Percentiles rank a stretch among this genome's conserved stretches.
These are phyloP conservation scores for Bos javanicus DNA, from an alignment of 2,113 vertebrate species.

Conservation along the genomic window DNA sequence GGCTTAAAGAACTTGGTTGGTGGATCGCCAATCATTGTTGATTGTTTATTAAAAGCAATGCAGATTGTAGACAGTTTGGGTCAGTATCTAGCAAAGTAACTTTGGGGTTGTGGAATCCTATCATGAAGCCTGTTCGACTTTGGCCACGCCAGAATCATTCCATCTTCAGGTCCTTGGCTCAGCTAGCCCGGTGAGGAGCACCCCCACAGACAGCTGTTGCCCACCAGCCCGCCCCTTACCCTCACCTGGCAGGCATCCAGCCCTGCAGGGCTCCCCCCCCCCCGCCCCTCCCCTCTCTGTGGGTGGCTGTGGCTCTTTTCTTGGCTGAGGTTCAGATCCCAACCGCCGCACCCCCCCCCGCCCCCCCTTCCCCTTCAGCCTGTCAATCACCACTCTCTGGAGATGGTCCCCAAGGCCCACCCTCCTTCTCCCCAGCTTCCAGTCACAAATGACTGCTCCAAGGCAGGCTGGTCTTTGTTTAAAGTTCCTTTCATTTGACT, in stretches of 20 bases:
- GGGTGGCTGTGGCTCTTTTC: constrained; percentile 38
- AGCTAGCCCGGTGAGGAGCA: not conserved
- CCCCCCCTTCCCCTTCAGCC: constrained; percentile 40
- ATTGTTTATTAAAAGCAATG: not conserved
- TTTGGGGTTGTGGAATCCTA: not conserved
- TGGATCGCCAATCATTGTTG: not conserved
- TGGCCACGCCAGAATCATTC: not conserved
- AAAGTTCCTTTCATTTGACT: constrained; percentile 63
- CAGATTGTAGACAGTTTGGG: not conserved
- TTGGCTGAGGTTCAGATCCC: constrained; percentile 70
- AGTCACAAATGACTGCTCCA: constrained; percentile 77
- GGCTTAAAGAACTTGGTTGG: not conserved
- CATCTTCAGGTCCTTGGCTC: not conserved
- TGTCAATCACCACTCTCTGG: constrained; percentile 77
- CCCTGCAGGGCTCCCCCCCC: not conserved
- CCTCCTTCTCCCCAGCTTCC: constrained; percentile 31
- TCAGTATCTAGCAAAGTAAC: not conserved
- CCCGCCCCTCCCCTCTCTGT: not conserved
- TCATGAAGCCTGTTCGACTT: not conserved
- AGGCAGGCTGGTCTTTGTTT: constrained; percentile 75
- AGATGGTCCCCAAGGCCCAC: constrained; percentile 69
- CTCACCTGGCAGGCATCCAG: not conserved
- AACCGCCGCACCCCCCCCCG: not conserved
- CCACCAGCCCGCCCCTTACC: not conserved
- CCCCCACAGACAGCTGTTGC: not conserved